Evolutionary conservation across 2,888 invertebrate species (phyloP).

Genomic region (Synergus laeviventris): DNA sequence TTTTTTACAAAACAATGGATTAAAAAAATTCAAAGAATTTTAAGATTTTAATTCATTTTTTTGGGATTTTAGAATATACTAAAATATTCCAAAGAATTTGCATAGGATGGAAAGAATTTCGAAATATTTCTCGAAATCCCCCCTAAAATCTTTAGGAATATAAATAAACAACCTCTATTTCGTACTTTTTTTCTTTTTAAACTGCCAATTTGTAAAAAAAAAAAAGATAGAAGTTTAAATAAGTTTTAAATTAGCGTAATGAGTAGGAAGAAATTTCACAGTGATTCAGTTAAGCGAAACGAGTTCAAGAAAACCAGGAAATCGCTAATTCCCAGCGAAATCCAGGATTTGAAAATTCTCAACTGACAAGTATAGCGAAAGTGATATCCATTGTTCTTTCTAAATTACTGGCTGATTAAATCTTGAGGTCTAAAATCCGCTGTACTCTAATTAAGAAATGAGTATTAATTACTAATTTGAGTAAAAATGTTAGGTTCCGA

Average conservation of each 20-base stretch:
- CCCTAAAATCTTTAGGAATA: no score
- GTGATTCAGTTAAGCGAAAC: not conserved
- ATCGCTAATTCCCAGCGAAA: slow-evolving; percentile 16
- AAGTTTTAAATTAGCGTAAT: not conserved
- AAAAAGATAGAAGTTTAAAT: not conserved
- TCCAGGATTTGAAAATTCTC: not conserved
- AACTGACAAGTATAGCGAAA: slow-evolving; percentile 7
- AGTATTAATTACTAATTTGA: not conserved
- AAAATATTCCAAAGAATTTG: no score
- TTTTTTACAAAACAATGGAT: no score
- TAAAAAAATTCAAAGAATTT: no score
- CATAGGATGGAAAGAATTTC: no score
- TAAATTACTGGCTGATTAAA: slow-evolving; percentile 1
- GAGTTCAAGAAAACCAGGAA: slow-evolving; percentile 20
- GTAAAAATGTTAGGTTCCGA: not conserved
- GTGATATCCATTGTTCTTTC: slow-evolving; percentile 38
- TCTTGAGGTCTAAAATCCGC: not conserved
- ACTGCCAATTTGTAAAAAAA: no score
- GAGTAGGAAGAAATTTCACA: not conserved
- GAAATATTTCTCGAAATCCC: no score
- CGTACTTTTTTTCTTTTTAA: no score
- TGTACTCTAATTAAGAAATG: not conserved
- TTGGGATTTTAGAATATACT: no score
- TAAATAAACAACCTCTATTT: no score
- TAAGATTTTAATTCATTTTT: no score